Evolutionary conservation across 2,113 vertebrate species (phyloP), one percentile per base, ranked within the genome.

Genomic region (Asarcornis scutulata): DNA sequence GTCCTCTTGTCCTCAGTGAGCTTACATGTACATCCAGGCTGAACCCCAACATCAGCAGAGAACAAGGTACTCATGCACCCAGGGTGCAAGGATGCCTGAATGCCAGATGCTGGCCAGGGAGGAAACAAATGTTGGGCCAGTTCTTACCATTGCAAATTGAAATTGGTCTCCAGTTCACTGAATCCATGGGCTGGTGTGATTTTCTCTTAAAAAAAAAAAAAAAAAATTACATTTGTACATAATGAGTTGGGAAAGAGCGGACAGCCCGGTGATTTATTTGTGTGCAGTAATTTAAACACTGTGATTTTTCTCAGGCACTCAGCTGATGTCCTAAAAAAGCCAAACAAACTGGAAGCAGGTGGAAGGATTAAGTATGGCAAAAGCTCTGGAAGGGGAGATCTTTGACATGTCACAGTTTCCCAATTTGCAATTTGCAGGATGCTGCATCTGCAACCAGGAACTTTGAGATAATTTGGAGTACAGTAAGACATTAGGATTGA

Each of bases 151-250:
- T 89, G 80, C 52, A 72, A 18, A 44, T 53, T 31, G 27, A 73
- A 82, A 88, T 87, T 82, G 31, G 27, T 90, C 86, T 84, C 73
- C 90, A 76, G 91, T 83, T 53, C 88, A 82, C 69, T 50, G 77
- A 75, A 89, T 89, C 73, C 74, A 82, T 66, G 73, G 66, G 62
- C 77, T 86, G 74, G 79, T 95, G 90, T 90, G 83, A 68, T 94
- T 93, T 90, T 44, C 71, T 73, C 50, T 82, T 71, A 34, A 68
- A 58, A 0, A 66, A 84, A 36, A 91, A 36, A 91, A 52, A 77
- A 17, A 0, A 66, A 85, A 83, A 71, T 23, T 17, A 36, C 76
- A 48, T 91, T 91, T 89, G 52, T 91, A 34, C 91, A 11, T 78
- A 86, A 82, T 56, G 69, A 62, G 38, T 42, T 72, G 58, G 80